Base-by-base conservation (phyloP, 2,888 invertebrate genomes). In the Tholera decimalis region DNA sequence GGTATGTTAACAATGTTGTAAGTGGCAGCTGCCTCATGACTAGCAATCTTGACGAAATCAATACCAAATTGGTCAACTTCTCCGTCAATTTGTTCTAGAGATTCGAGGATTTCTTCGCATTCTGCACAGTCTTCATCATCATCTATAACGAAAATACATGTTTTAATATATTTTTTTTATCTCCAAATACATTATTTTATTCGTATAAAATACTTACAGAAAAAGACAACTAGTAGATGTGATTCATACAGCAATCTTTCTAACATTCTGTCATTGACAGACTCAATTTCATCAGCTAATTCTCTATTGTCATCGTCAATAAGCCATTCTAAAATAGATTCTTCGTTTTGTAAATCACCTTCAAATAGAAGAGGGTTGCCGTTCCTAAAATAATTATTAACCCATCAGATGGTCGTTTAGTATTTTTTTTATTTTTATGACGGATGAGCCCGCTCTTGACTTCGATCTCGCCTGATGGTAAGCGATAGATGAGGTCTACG, bases 21-120 rank as follows among this genome's bases (percentile, higher is more conserved):
- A 83, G 97, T 97, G 39, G 97, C 97, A 13, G 98, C 98, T 2
- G 98, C 98, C 82, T 98, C 97, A 0, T 97, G 95, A 85, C 98
- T 98, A 46, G 97, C 97, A 59, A 99, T 98, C 91, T 99, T 99
- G 0, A 99, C 98, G 91, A 99, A 99, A 90, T 99, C 98, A 79
- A 99, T 98, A n/a, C 98, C 98, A 88, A 97, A 98, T 83, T 98
- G 96, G 91, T 99, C 98, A 0, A 98, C 98, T 94, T 99, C 99
- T 35, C 98, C 98, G 85, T 99, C 99, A 79, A 99, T 99, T 89
- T 98, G 97, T 92, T 99, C 99, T 43, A 99, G 92, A 70, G 98
- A 97, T 89, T 98, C 98, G 49, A 99, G 96, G 59, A 99, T 98
- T 88, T 98, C 98, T 78, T 98, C 97, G 87, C 99, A 99, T 90